Conservation (phyloP, 30 jellyfish, hydroid and myxozoan species). For the Chrysaora quinquecirrha region DNA sequence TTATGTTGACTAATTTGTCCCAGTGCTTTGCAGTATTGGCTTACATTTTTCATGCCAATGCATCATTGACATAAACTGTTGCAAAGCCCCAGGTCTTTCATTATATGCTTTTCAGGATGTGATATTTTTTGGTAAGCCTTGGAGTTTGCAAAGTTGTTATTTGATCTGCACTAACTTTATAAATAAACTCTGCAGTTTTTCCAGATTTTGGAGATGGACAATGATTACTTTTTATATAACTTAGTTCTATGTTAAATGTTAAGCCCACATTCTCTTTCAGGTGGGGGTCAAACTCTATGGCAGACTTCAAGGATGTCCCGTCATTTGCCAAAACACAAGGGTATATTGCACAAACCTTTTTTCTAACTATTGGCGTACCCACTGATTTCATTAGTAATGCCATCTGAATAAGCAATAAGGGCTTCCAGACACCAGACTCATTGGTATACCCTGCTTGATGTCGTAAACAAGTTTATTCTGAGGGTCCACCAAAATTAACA, state of each 20-base stretch:
- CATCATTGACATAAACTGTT: not conserved
- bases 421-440: constrained; percentile 13
- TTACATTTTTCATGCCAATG: not conserved
- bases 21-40: constrained; percentile 1
- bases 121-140: constrained; percentile 2
- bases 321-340: not conserved
- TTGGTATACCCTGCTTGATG: not conserved
- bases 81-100: not conserved
- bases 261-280: constrained; percentile 2
- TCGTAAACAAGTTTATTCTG: constrained; percentile 1
- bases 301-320: not conserved
- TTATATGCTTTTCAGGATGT: not conserved
- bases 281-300: not conserved
- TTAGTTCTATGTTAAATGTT: not conserved
- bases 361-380: not conserved
- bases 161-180: not conserved
- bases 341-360: not conserved
- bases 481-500: constrained; percentile 14
- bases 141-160: not conserved
- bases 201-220: constrained; percentile 12
- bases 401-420: not conserved
- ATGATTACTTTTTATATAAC: constrained; percentile 1
- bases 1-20: not conserved
- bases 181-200: not conserved
- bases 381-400: not conserved